Percentiles rank a stretch among this genome's conserved stretches.
These are phyloP conservation scores for Epistrophe eligans DNA, from an alignment of 2,888 invertebrate species.

Conservation along the genomic window DNA sequence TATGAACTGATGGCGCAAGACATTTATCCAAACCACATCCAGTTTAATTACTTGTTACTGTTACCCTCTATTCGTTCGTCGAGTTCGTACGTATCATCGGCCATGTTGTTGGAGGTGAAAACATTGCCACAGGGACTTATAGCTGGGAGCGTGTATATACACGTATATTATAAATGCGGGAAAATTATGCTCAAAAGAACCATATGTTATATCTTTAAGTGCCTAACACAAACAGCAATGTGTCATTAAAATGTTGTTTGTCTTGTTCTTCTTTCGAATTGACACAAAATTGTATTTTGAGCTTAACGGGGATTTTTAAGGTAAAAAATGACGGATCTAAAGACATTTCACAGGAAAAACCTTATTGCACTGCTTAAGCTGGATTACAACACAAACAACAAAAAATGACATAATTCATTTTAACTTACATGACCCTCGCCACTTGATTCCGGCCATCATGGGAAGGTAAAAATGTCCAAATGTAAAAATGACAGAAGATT, in stretches of 20 bases:
- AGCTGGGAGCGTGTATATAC: constrained; percentile 24
- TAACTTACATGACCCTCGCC: not conserved
- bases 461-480: not conserved
- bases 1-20: constrained; percentile 29
- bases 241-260: constrained; percentile 50
- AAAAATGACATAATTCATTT: constrained; percentile 10
- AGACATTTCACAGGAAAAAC: constrained; percentile 10
- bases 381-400: not conserved
- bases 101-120: constrained; percentile 24
- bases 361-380: not conserved
- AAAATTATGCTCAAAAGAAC: constrained; percentile 35
- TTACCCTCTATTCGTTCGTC: not conserved
- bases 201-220: constrained; percentile 34
- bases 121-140: constrained; percentile 35
- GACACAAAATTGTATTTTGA: constrained; percentile 29
- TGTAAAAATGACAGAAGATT: not conserved
- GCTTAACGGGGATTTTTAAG: constrained; percentile 25
- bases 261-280: constrained; percentile 48
- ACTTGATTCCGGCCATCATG: not conserved
- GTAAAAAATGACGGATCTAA: constrained; percentile 5
- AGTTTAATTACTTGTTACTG: constrained; percentile 57
- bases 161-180: constrained; percentile 1
- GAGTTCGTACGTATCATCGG: not conserved
- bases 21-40: constrained; percentile 47
- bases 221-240: constrained; percentile 46